Evolutionary conservation across 2,113 vertebrate species (phyloP).

Genomic region (Pelecanus crispus): DNA sequence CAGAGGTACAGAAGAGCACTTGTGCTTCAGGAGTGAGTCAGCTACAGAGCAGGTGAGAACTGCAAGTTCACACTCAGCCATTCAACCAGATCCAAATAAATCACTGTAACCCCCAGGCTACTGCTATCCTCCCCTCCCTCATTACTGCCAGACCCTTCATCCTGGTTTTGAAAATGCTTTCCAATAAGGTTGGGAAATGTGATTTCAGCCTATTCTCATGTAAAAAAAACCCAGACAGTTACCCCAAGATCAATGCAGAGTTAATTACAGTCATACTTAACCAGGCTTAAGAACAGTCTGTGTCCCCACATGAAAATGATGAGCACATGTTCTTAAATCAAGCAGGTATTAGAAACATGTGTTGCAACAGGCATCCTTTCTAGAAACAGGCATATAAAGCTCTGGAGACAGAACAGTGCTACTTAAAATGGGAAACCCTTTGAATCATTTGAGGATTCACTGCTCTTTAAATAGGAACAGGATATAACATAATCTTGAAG

Average conservation of each 20-base stretch:
- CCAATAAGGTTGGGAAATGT: background rate
- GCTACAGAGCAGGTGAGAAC: background rate
- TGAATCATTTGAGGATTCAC: background rate
- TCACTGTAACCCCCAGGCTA: background rate
- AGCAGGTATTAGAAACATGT: background rate
- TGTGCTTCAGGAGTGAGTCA: background rate
- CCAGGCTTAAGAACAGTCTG: background rate
- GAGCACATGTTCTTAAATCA: background rate
- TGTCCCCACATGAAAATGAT: background rate
- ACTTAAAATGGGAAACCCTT: background rate
- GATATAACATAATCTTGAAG: background rate
- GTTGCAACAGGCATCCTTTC: background rate
- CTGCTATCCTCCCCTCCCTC: background rate
- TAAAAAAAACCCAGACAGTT: background rate
- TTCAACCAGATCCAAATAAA: background rate
- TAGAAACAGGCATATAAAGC: background rate
- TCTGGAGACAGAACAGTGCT: background rate
- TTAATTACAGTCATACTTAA: background rate
- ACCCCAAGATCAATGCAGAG: background rate
- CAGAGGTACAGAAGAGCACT: background rate
- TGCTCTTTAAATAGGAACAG: background rate
- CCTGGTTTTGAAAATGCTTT: background rate
- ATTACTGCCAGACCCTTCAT: background rate
- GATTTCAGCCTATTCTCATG: background rate
- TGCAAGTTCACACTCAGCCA: background rate